phyloP scores from a whole-genome alignment of 2,113 vertebrate genomes.

The Pseudopipra pipra region DNA sequence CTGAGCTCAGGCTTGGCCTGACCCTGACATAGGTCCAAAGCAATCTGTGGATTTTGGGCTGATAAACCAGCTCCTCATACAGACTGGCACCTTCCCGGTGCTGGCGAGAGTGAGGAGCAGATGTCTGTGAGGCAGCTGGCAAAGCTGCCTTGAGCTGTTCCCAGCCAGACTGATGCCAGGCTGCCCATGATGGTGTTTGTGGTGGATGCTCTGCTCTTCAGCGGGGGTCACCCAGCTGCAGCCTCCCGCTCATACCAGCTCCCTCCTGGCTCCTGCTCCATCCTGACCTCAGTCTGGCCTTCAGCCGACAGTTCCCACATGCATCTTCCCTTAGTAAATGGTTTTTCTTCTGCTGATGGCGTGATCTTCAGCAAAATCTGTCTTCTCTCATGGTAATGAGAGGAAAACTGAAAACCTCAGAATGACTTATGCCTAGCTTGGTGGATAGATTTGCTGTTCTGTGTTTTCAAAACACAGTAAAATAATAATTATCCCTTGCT shows the following conservation, averaged over 20 bases:
- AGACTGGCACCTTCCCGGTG: accelerated
- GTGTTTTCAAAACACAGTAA: constrained; percentile 35
- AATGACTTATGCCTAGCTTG: accelerated
- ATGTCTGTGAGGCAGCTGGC: not conserved
- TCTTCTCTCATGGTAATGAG: not conserved
- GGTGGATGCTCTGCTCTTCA: accelerated
- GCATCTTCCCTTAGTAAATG: not conserved
- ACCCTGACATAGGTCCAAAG: not conserved
- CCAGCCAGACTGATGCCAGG: not conserved
- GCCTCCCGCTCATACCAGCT: not conserved
- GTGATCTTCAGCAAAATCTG: not conserved
- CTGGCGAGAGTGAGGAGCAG: not conserved
- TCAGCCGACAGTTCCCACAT: not conserved
- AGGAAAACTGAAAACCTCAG: not conserved
- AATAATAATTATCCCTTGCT: constrained; percentile 17
- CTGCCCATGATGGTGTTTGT: not conserved
- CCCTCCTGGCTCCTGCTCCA: not conserved
- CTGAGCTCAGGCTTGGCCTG: not conserved
- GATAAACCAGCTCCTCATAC: not conserved
- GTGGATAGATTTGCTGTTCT: not conserved
- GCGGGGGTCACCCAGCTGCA: not conserved
- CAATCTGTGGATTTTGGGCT: not conserved
- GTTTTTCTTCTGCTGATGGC: constrained; percentile 1
- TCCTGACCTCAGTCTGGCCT: not conserved
- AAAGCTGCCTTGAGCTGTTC: not conserved